Evolutionary conservation across 2,888 invertebrate genomes (phyloP).

Genomic region (Rotaria sp.): DNA sequence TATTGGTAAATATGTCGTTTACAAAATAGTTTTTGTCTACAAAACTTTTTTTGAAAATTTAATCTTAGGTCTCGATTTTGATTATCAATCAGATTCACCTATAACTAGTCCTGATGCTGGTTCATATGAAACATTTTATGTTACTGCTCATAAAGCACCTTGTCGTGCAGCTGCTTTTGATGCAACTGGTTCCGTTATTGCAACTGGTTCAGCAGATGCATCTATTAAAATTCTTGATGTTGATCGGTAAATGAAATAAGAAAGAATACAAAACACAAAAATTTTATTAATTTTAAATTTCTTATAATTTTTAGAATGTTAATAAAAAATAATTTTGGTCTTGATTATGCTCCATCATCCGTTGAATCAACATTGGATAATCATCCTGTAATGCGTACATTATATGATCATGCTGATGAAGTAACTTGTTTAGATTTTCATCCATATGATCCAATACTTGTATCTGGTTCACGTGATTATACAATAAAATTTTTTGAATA

Average conservation of each 20-base stretch:
- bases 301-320: neutral
- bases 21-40: no score
- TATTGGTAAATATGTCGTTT: neutral
- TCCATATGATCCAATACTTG: constrained; percentile 73
- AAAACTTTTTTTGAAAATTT: no score
- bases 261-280: neutral
- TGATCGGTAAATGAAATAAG: constrained; percentile 67
- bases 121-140: constrained; percentile 93
- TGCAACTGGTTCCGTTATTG: constrained; percentile 76
- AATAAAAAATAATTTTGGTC: constrained; percentile 10
- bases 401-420: constrained; percentile 62
- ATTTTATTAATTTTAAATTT: no score
- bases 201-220: constrained; percentile 94
- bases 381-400: constrained; percentile 87
- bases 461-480: constrained; percentile 86
- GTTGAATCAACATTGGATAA: constrained; percentile 16
- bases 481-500: constrained; percentile 94
- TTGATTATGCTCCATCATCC: constrained; percentile 8
- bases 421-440: constrained; percentile 93
- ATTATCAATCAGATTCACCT: constrained; percentile 36
- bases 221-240: constrained; percentile 98
- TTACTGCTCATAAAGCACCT: constrained; percentile 87
- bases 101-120: constrained; percentile 80
- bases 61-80: constrained; percentile 36
- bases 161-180: constrained; percentile 93